Base-by-base conservation (phyloP, 1,140 invertebrate species). In the Drosophila prosaltans region DNA sequence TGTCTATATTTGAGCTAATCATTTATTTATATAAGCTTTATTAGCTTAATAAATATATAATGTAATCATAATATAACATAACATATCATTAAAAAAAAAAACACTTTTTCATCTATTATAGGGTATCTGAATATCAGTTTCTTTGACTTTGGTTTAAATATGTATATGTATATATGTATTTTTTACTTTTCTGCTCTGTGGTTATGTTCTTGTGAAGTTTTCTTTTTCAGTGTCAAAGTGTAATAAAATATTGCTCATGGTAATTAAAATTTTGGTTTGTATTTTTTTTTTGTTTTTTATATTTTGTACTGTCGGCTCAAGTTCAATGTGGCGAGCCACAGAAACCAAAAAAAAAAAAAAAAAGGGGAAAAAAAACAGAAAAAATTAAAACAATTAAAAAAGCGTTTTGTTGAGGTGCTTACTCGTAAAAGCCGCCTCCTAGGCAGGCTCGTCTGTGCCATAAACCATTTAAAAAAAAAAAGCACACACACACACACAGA, bases 181-280 rank as follows among this genome's bases (percentile, higher is more conserved):
- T 26, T 24, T 8, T 10, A 9, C 24, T 26, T 16, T 16, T 48
- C 16, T 48, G 8, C 45, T 48, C 7, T 6, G 3, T 6, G 16
- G 40, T 36, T 39, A 4, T 65, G 48, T 79, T 85, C 81, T 86
- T 69, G 75, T 73, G 69, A 79, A 86, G 80, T 89, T 89, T 89
- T 84, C 85, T 79, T 89, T 89, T 89, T 89, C 84, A 89, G 84
- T 89, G 84, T 89, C 84, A 89, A 90, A 89, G 84, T 89, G 84
- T 89, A 89, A 89, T 89, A 89, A 89, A 90, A 89, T 89, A 89
- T 89, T 89, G 81, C 84, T 89, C 85, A 88, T 88, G 81, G 85
- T 84, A 89, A 89, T 89, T 89, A 89, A 88, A 89, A 84, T 90
- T 78, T 84, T 81, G 82, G 76, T 41, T 43, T 60, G 7, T 21